Base-by-base conservation (phyloP, 2,888 invertebrate species). In the Cremastinae sp. region DNA sequence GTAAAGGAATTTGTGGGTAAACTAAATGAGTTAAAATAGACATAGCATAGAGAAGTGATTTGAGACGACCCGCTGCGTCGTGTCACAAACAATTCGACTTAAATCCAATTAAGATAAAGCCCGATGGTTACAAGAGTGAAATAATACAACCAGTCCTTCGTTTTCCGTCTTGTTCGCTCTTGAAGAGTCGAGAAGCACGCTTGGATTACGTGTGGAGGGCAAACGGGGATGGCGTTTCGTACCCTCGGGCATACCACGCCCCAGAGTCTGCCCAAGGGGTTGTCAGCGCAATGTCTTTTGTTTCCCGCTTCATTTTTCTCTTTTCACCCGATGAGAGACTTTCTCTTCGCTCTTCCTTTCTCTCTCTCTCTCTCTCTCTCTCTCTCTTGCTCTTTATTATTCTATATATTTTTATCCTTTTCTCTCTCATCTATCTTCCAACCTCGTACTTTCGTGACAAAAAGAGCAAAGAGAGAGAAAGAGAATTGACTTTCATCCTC, bases 251-350 rank as follows among this genome's bases (percentile, higher is more conserved):
- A 85, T 88, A 55, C 65, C 88, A 88, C 89, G 87, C 88, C 88
- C 82, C 82, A 79, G 76, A 75, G 65, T 10, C 76, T 58, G 51
- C 62, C 59, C 75, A 61, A 47, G 78, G 75, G 78, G 65, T 75
- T 80, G 79, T 79, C 83, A 82, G 82, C 82, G 81, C 81, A 61
- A 78, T 70, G 53, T 53, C 86, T 86, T 88, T 89, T 89, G 89
- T 89, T 88, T 88, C 85, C 86, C 84, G 86, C 84, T 88, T 88
- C 88, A 89, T 89, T 89, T 88, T 87, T 87, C 88, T 87, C 84
- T 79, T 81, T 79, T 80, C 37, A 4, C 14, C 14, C 55, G 12
- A 5, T 1, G 14, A 14, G 35, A 74, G 74, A 64, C 45, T 70
- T 22, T 53, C 35, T 12, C 20, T 53, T 66, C 41, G 14, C 7